These are phyloP conservation scores for Agriopis aurantiaria DNA, from an alignment of 2,888 invertebrate genomes.

Conservation along the genomic window DNA sequence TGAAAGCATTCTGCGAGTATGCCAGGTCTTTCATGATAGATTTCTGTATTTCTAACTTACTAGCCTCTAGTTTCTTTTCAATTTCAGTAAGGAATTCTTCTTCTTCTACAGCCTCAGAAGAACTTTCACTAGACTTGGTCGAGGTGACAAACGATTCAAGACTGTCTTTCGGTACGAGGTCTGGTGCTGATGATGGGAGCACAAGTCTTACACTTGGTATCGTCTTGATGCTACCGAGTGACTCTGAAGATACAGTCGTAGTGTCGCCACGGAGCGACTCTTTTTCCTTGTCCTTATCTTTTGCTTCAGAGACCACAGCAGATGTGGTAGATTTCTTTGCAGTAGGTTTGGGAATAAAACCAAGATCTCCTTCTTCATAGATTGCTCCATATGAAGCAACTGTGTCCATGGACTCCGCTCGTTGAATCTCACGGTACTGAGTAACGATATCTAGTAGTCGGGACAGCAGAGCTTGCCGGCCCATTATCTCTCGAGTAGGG, in stretches of 20 bases:
- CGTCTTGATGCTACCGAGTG: slow-evolving; percentile 69
- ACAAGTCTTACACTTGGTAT: slow-evolving; percentile 71
- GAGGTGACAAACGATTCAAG: slow-evolving; percentile 72
- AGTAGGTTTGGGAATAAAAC: slow-evolving; percentile 86
- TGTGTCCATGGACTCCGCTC: slow-evolving; percentile 74
- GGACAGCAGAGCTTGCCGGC: slow-evolving; percentile 82
- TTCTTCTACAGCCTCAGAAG: slow-evolving; percentile 48
- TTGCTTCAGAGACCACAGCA: slow-evolving; percentile 49
- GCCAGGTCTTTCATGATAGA: slow-evolving; percentile 76
- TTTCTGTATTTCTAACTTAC: slow-evolving; percentile 73
- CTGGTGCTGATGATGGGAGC: slow-evolving; percentile 55
- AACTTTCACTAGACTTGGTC: slow-evolving; percentile 58
- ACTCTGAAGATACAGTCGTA: slow-evolving; percentile 55
- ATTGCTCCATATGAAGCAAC: slow-evolving; percentile 82
- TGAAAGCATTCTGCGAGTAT: slow-evolving; percentile 61
- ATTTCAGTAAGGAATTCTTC: slow-evolving; percentile 60
- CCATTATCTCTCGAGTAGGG: slow-evolving; percentile 73
- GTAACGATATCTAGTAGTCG: slow-evolving; percentile 85
- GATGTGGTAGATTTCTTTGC: slow-evolving; percentile 58
- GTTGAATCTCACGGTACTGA: slow-evolving; percentile 73
- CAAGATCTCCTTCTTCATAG: slow-evolving; percentile 89
- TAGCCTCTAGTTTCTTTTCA: slow-evolving; percentile 63
- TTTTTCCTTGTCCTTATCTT: slow-evolving; percentile 55
- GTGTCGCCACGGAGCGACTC: slow-evolving; percentile 36
- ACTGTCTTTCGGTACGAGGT: slow-evolving; percentile 64